Evolutionary conservation across 2,113 vertebrate species (phyloP).

Genomic region (Budorcas taxicolor): DNA sequence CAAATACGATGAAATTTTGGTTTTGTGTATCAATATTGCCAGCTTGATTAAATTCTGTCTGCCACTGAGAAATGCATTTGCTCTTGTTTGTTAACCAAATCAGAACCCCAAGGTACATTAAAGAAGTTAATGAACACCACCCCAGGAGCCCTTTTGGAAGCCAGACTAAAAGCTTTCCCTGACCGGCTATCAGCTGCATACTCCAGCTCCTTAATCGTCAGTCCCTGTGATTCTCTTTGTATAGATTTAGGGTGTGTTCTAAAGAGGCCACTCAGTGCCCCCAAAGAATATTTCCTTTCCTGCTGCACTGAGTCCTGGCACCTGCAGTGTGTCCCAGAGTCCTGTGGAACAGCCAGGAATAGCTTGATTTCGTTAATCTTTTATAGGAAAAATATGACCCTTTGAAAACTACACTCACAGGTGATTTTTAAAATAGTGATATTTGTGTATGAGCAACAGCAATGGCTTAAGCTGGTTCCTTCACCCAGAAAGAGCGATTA

Average conservation of each 20-base stretch:
- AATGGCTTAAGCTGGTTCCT: neutral
- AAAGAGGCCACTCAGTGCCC: neutral
- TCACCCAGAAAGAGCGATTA: neutral
- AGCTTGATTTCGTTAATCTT: neutral
- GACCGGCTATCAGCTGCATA: neutral
- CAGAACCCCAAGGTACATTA: neutral
- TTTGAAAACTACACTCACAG: neutral
- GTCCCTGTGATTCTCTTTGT: neutral
- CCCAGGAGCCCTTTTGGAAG: neutral
- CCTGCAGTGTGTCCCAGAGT: fast-evolving
- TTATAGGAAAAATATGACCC: neutral
- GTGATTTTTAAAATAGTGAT: neutral
- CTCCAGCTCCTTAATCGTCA: neutral
- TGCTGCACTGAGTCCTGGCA: fast-evolving
- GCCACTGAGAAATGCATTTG: neutral
- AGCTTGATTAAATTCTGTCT: neutral
- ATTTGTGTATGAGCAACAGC: neutral
- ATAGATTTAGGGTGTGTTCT: neutral
- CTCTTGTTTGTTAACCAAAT: neutral
- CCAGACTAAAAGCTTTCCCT: neutral
- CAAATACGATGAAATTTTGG: neutral
- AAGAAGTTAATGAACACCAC: neutral
- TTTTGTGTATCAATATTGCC: neutral
- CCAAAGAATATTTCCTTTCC: neutral
- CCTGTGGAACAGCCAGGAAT: neutral